Conservation (phyloP, 2,113 vertebrate species). For the Eretmodus cyanostictus region DNA sequence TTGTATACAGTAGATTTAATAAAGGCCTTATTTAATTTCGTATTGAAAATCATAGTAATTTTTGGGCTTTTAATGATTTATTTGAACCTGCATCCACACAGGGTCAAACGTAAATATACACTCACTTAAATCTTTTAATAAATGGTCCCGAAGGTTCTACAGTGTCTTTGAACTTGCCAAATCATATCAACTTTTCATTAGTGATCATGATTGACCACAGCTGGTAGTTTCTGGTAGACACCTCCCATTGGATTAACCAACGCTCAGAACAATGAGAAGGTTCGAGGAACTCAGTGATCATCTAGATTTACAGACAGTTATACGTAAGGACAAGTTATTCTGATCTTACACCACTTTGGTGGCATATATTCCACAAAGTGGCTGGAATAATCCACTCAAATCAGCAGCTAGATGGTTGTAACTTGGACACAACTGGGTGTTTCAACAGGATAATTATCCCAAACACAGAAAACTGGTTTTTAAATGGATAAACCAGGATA, state of each 20-base stretch:
- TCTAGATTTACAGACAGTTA: not conserved
- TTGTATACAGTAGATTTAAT: not conserved
- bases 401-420: not conserved
- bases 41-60: not conserved
- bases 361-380: not conserved
- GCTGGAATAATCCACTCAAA: not conserved
- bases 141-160: accelerated
- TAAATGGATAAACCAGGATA: not conserved
- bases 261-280: not conserved
- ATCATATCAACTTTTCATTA: not conserved
- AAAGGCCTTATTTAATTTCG: not conserved
- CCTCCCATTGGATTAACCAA: not conserved
- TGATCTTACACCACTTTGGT: not conserved
- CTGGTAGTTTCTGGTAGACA: not conserved
- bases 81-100: not conserved
- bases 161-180: not conserved
- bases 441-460: not conserved
- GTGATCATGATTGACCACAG: not conserved
- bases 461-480: not conserved
- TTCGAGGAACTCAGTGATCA: not conserved
- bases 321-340: not conserved
- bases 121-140: not conserved
- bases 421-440: not conserved
- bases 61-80: not conserved
- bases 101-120: not conserved